These are phyloP conservation scores for Caenorhabditis doughertyi DNA, from an alignment of 2,888 invertebrate species.

Conservation along the genomic window DNA sequence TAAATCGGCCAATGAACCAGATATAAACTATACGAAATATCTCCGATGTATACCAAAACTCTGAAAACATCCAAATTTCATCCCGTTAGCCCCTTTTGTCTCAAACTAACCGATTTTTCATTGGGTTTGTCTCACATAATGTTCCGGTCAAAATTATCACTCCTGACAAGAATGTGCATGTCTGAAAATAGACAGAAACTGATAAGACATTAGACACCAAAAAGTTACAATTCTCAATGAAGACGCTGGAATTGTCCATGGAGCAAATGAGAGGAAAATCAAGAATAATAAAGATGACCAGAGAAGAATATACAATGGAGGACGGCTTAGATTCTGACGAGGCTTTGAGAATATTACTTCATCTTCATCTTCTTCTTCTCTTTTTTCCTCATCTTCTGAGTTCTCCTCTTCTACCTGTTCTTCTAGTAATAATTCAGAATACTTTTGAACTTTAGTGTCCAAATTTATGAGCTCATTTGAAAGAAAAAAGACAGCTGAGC, in stretches of 20 bases:
- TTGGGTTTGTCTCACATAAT: slow-evolving; percentile 22
- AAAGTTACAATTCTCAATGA: slow-evolving; percentile 34
- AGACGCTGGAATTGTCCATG: slow-evolving; percentile 34
- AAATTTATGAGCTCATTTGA: slow-evolving; percentile 31
- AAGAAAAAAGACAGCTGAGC: slow-evolving; percentile 50
- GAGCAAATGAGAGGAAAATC: slow-evolving; percentile 11
- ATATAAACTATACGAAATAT: slow-evolving; percentile 68
- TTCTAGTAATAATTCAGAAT: slow-evolving; percentile 29
- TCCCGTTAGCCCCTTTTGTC: not conserved
- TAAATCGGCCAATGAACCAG: slow-evolving; percentile 69
- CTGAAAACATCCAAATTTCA: slow-evolving; percentile 20
- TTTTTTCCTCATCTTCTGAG: slow-evolving; percentile 1
- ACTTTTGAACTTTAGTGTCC: slow-evolving; percentile 15
- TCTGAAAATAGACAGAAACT: slow-evolving; percentile 24
- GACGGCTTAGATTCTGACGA: slow-evolving; percentile 29
- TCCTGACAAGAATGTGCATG: slow-evolving; percentile 32
- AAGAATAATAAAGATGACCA: slow-evolving; percentile 27
- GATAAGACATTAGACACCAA: not conserved
- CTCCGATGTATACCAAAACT: slow-evolving; percentile 63
- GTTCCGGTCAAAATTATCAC: slow-evolving; percentile 42
- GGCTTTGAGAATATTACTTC: slow-evolving; percentile 30
- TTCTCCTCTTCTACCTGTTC: slow-evolving; percentile 11
- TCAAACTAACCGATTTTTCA: slow-evolving; percentile 24
- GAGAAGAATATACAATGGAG: slow-evolving; percentile 37
- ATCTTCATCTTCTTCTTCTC: slow-evolving; percentile 20